phyloP scores from a whole-genome alignment of 2,888 invertebrate genomes.

The Melanargia galathea region DNA sequence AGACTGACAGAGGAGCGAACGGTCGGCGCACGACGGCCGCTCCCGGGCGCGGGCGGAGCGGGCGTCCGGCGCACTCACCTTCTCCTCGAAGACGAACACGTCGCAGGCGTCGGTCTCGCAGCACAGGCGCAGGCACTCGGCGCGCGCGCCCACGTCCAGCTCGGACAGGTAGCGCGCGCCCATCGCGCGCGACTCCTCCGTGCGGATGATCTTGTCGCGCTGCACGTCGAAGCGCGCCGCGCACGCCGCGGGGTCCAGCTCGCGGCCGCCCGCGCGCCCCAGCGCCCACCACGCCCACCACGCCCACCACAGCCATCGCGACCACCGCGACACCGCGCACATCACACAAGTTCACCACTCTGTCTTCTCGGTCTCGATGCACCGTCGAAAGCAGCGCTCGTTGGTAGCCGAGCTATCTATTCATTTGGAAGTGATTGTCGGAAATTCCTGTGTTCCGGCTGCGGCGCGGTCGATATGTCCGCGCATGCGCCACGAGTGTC shows the following conservation, averaged over 20 bases:
- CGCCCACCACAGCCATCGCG: conserved; percentile 51
- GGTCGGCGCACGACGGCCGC: not conserved
- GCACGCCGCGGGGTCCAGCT: conserved; percentile 86
- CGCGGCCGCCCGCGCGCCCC: conserved; percentile 43
- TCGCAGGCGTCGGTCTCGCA: conserved; percentile 94
- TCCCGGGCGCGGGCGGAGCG: no score
- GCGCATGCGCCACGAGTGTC: conserved; percentile 51
- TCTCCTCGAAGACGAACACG: conserved; percentile 96
- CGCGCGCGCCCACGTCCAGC: conserved; percentile 89
- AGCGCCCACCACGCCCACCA: conserved; percentile 47
- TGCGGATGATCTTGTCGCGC: conserved; percentile 94
- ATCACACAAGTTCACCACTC: no score
- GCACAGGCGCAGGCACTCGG: conserved; percentile 92
- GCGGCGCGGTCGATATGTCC: conserved; percentile 50
- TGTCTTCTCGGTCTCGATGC: conserved; percentile 8
- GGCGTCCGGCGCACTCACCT: conserved; percentile 83
- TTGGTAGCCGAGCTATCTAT: conserved; percentile 4
- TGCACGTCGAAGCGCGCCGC: conserved; percentile 91
- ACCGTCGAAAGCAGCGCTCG: conserved; percentile 16
- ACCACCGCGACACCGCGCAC: conserved; percentile 45
- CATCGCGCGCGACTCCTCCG: conserved; percentile 93
- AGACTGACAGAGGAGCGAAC: no score
- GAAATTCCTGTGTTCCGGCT: conserved; percentile 12
- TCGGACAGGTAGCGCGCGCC: conserved; percentile 95
- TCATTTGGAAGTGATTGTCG: conserved; percentile 19